Evolutionary conservation across 2,797 vertebrate genomes (phyloP).

Genomic region (Labroides dimidiatus): DNA sequence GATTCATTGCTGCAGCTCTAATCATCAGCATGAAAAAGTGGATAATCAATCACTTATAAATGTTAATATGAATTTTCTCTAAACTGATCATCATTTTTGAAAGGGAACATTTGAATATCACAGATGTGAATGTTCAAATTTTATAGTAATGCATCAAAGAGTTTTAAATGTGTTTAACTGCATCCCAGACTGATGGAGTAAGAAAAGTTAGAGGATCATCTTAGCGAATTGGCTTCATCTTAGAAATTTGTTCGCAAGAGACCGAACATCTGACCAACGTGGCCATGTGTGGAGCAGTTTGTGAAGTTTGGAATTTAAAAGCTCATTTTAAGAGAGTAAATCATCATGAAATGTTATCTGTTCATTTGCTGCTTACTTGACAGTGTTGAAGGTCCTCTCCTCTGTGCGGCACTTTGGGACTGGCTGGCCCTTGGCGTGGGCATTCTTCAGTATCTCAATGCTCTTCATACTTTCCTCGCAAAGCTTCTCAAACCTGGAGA

Average conservation of each 20-base stretch:
- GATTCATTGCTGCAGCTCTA: too few relatives aligned
- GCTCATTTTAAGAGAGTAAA: neutral
- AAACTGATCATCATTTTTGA: too few relatives aligned
- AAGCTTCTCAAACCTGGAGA: conserved; percentile 87
- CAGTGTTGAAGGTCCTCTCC: conserved; percentile 88
- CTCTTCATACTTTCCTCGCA: conserved; percentile 87
- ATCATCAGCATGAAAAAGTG: too few relatives aligned
- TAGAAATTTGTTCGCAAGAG: neutral
- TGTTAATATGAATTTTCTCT: too few relatives aligned
- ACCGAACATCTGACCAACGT: neutral
- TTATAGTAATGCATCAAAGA: too few relatives aligned
- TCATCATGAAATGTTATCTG: neutral
- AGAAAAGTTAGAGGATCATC: too few relatives aligned
- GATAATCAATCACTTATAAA: too few relatives aligned
- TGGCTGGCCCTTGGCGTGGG: conserved; percentile 86
- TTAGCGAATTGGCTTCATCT: neutral
- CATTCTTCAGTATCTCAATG: conserved; percentile 88
- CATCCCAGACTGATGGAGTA: too few relatives aligned
- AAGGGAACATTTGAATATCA: too few relatives aligned
- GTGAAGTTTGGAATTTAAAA: neutral
- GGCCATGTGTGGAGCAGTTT: neutral
- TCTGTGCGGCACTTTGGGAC: conserved; percentile 88
- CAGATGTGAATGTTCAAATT: too few relatives aligned
- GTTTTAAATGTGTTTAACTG: too few relatives aligned
- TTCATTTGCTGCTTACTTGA: conserved; percentile 83